Evolutionary conservation across 1,140 invertebrate species (phyloP), one percentile per base, ranked within the genome.

Genomic region (Caenorhabditis remanei): DNA sequence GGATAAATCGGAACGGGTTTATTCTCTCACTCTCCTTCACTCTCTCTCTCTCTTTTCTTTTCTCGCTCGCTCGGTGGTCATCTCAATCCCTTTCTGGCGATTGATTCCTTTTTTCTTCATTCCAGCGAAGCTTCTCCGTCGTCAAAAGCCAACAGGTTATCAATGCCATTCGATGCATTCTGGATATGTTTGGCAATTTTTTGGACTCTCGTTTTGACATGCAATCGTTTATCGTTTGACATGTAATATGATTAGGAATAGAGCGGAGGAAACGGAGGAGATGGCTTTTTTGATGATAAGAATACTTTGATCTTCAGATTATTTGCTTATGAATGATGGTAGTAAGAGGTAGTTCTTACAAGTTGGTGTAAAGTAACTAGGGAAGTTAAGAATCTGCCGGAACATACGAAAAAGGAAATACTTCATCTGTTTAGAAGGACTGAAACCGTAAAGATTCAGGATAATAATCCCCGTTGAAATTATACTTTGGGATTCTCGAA

Each of bases 1-100:
- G 46, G 46, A 79, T 79, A 46, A 79, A 19, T 79, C 71, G 71
- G 82, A 58, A 84, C 56, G 55, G 21, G 56, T 84, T 84, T 56
- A 13, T n/a, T 56, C 7, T 41, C 19, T 19, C 50, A 3, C 32
- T 43, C 19, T 21, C 24, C 32, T 24, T 48, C 24, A 9, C 24
- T n/a, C 56, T 61, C 55, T 43, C 48, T 32, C 48, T 19, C 55
- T 56, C 79, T 79, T 71, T 21, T 48, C 9, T 43, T 48, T 41
- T 41, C 67, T 43, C 40, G 67, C 67, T 43, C 40, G 21, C 43
- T 9, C n/a, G 11, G 3, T 41, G 32, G n/a, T 40, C 48, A 50
- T 50, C 43, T 50, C 43, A 32, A 41, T 58, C 32, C 41, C 21
- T 56, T 43, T 58, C n/a, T 56, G 53, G 14, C 53, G 43, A 43